Evolutionary conservation across 2,888 invertebrate genomes (phyloP), one percentile per base, ranked within the genome.

Genomic region (Caenorhabditis sinica): DNA sequence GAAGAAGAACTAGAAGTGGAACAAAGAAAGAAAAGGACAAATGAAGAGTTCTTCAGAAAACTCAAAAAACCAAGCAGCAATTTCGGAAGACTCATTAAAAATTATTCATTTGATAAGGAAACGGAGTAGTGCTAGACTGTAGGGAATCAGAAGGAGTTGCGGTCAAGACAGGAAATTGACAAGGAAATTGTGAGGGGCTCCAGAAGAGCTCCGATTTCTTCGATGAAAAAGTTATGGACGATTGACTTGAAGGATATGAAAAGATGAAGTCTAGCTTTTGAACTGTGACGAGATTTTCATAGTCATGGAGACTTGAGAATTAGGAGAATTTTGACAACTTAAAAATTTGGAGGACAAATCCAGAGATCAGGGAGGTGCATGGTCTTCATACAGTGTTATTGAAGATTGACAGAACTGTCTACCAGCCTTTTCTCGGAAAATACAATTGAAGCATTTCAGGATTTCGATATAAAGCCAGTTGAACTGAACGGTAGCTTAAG

Each of bases 1-100:
- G n/a, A 23, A 40, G 3, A 49, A 65, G 23, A 65, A 49, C 40
- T 40, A 40, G 30, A 43, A 49, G 49, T 49, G 11, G 20, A 9
- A 53, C 17, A 30, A 65, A 43, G n/a, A n/a, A n/a, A n/a, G n/a
- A n/a, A 65, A 45, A 25, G 23, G 15, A 5, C 36, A 45, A 45
- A n/a, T 25, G 65, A 65, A 63, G 63, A 45, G 49, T 36, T 51
- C 30, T 56, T 51, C 33, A 51, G 20, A n/a, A 68, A 68, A 28
- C 20, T 33, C 51, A 51, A 53, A 36, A 68, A 53, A 33, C 30
- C 43, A 33, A 68, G n/a, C 51, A 33, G 4, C 51, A 20, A 71
- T 71, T 49, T 40, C 40, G 40, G 56, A n/a, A 36, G n/a, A 71
- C n/a, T 9, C 36, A 40, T 28, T 58, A 36, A 58, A 71, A 71